Percentiles rank a stretch among this genome's conserved stretches.
Conservation (phyloP, 2,113 vertebrate genomes). For the Engystomops pustulosus region DNA sequence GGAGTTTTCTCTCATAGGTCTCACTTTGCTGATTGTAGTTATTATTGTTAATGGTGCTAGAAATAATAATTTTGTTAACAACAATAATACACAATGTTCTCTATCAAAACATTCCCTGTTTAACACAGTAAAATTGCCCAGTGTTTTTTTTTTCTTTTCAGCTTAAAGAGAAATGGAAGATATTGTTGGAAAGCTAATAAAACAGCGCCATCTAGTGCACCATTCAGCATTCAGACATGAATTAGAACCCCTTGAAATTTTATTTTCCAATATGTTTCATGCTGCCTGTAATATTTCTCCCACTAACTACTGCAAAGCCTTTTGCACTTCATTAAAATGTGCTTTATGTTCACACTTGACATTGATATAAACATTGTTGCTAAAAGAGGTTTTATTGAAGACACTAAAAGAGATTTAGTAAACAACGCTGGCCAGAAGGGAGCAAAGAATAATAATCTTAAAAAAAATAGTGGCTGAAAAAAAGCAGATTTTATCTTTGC, state of each 20-base stretch:
- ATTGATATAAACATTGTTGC: slow-evolving; percentile 57
- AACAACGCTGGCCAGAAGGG: slow-evolving; percentile 28
- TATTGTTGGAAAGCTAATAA: slow-evolving; percentile 45
- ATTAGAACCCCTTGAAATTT: slow-evolving; percentile 54
- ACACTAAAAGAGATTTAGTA: slow-evolving; percentile 56
- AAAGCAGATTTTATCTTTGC: background rate
- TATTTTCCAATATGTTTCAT: slow-evolving; percentile 60
- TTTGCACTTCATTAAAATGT: slow-evolving; percentile 61
- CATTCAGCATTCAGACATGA: background rate
- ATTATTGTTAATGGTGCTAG: slow-evolving; percentile 53
- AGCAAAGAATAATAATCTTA: slow-evolving; percentile 44
- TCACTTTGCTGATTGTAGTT: slow-evolving; percentile 22
- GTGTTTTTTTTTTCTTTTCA: background rate
- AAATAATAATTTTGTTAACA: slow-evolving; percentile 58
- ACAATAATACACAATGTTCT: slow-evolving; percentile 57
- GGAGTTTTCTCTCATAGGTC: slow-evolving; percentile 9
- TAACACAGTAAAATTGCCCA: slow-evolving; percentile 49
- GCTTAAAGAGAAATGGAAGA: background rate
- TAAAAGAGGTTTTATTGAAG: slow-evolving; percentile 54
- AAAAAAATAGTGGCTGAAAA: slow-evolving; percentile 13
- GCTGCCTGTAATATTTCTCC: slow-evolving; percentile 57
- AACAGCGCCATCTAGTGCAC: slow-evolving; percentile 69
- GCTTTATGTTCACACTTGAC: slow-evolving; percentile 58
- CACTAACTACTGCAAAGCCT: slow-evolving; percentile 54
- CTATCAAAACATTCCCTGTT: slow-evolving; percentile 52